Conservation (phyloP, 2,113 vertebrate species). For the Indicator indicator region DNA sequence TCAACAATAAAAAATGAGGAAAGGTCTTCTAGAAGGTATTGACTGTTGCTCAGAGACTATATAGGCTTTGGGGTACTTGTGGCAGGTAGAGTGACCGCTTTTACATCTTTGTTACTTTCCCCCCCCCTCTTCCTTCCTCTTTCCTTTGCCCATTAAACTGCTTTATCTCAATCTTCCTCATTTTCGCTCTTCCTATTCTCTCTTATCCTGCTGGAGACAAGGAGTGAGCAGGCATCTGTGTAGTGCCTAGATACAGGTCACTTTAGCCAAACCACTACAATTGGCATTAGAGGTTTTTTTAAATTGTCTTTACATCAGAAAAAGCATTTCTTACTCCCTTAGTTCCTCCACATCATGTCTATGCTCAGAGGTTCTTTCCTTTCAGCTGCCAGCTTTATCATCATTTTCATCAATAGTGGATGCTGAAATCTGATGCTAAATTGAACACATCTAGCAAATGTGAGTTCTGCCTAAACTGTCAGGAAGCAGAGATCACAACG, state of each 20-base stretch:
- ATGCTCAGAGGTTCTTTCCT: neutral
- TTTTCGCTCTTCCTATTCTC: neutral
- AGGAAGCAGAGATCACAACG: neutral
- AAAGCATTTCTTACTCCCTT: neutral
- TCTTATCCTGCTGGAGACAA: neutral
- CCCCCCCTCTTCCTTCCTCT: neutral
- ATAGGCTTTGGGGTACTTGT: neutral
- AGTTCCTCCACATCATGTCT: constrained; percentile 15
- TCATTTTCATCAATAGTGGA: neutral
- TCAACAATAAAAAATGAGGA: neutral
- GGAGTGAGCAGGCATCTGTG: neutral
- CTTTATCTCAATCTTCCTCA: neutral
- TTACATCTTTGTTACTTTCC: neutral
- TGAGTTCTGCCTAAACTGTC: neutral
- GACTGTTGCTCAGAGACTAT: neutral
- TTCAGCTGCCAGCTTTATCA: neutral
- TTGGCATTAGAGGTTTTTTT: neutral
- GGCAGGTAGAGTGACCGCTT: neutral
- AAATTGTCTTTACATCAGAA: constrained; percentile 3
- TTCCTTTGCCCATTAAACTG: neutral
- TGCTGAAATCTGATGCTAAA: neutral
- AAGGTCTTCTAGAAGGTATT: rapidly evolving
- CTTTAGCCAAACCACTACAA: neutral
- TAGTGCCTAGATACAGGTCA: neutral
- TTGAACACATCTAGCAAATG: neutral